phyloP scores from a whole-genome alignment of 2,888 invertebrate genomes.

The Capitulum mitella region DNA sequence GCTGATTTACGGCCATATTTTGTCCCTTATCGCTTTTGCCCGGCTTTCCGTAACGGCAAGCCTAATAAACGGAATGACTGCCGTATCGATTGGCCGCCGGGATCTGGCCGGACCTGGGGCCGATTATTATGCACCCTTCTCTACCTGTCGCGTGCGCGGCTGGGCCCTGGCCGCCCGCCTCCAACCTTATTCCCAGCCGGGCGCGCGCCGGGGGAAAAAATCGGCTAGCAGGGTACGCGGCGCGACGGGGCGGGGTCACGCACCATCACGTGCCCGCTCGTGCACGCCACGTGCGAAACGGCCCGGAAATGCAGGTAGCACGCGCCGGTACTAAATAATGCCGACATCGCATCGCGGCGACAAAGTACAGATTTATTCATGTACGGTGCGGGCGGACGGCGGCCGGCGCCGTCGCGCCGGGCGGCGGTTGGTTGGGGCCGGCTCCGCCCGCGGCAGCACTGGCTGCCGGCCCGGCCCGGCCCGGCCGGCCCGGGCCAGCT shows the following conservation, averaged over 20 bases:
- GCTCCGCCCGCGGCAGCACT: background rate
- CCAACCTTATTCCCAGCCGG: background rate
- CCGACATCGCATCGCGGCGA: background rate
- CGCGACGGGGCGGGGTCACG: no score
- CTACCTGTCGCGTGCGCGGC: constrained; percentile 9
- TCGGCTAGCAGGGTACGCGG: no score
- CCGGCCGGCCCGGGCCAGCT: background rate
- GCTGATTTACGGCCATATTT: constrained; percentile 24
- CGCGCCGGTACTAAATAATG: no score
- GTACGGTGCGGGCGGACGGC: background rate
- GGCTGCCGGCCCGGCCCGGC: background rate
- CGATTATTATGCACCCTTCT: constrained; percentile 22
- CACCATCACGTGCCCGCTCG: background rate
- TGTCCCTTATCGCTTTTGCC: constrained; percentile 14
- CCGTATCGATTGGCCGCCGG: background rate
- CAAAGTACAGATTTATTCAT: constrained; percentile 1
- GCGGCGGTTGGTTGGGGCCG: background rate
- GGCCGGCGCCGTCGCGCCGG: background rate
- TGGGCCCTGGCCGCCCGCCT: background rate
- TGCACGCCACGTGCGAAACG: background rate
- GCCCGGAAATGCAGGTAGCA: no score
- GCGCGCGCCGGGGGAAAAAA: background rate
- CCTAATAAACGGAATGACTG: constrained; percentile 17
- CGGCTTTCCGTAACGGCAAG: background rate
- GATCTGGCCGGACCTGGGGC: background rate